These are phyloP conservation scores for Xestia xanthographa DNA, from an alignment of 2,888 invertebrate species.

Conservation along the genomic window DNA sequence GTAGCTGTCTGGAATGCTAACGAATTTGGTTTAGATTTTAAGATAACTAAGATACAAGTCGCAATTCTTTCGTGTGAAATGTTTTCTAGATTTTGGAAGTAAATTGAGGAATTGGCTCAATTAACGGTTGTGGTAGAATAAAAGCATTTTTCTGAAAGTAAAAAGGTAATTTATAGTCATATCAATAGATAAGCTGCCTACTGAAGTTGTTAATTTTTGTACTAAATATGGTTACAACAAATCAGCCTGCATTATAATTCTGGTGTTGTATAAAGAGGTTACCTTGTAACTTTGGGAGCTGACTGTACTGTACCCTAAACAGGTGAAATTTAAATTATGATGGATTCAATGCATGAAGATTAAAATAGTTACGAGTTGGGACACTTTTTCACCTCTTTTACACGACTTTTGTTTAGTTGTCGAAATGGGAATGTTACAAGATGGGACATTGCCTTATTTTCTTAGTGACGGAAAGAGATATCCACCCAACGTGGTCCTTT, in stretches of 20 bases:
- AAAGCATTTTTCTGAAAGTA: background rate
- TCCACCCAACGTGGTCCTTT: background rate
- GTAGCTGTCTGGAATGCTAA: conserved; percentile 9
- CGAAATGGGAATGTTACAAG: too few species aligned
- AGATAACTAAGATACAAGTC: conserved; percentile 18
- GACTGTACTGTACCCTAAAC: too few species aligned
- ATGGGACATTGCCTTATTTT: too few species aligned
- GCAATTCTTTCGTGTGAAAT: conserved; percentile 20
- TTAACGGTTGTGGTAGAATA: conserved; percentile 5
- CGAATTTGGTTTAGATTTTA: conserved; percentile 18
- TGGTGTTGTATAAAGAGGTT: too few species aligned
- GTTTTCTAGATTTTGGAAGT: background rate
- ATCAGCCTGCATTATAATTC: too few species aligned
- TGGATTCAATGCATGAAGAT: too few species aligned
- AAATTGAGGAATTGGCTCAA: background rate
- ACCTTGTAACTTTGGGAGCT: too few species aligned
- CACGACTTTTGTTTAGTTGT: too few species aligned
- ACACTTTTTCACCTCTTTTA: too few species aligned
- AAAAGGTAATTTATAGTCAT: background rate
- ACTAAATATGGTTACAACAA: too few species aligned
- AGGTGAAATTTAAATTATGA: too few species aligned
- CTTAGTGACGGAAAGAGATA: background rate
- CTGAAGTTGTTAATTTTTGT: background rate
- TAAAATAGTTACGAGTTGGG: too few species aligned
- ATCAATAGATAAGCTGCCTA: background rate